Evolutionary conservation across 2,888 invertebrate species (phyloP), one percentile per base, ranked within the genome.

Genomic region (Caenorhabditis sp.): DNA sequence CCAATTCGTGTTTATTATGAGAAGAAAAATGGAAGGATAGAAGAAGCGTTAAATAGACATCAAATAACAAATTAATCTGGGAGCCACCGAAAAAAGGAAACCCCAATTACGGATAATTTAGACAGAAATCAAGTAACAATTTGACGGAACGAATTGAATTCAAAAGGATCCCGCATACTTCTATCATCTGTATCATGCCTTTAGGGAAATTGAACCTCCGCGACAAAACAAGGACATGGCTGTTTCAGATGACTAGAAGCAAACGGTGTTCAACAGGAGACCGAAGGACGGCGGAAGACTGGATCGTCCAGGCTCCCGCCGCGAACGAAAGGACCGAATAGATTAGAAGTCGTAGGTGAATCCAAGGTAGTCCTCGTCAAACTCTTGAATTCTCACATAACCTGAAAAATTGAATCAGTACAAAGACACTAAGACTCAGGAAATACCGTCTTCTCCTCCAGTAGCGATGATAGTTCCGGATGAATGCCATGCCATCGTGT

Each of bases 381-480:
- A 97, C 89, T 93, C 93, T 91, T 99, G 96, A 66, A 99, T 93
- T 88, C 98, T 92, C 50, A 98, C 94, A 90, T 95, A 97, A 91
- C 99, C 99, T 74, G 59, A 5, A 74, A 56, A n/a, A n/a, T n/a
- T n/a, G n/a, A n/a, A n/a, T n/a, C n/a, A n/a, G n/a, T n/a, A n/a
- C n/a, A n/a, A n/a, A n/a, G n/a, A n/a, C n/a, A n/a, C n/a, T n/a
- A n/a, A n/a, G n/a, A n/a, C n/a, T n/a, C 15, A 24, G 13, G 27
- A 13, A n/a, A n/a, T 97, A 91, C 99, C 99, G 90, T 99, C 99
- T 91, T 99, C 99, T 89, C 97, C 98, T 24, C 99, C 99, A 58
- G 96, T 95, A 70, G 95, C 94, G 90, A 95, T 96, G 89, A 90
- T 95, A 89, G 94, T 94, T 56, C 99, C 99, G 91, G 96, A 95